A percentile compares a stretch with the other conserved stretches of the same genome.
These are phyloP conservation scores for Procambarus clarkii DNA, from an alignment of 1,140 invertebrate genomes.

Conservation along the genomic window DNA sequence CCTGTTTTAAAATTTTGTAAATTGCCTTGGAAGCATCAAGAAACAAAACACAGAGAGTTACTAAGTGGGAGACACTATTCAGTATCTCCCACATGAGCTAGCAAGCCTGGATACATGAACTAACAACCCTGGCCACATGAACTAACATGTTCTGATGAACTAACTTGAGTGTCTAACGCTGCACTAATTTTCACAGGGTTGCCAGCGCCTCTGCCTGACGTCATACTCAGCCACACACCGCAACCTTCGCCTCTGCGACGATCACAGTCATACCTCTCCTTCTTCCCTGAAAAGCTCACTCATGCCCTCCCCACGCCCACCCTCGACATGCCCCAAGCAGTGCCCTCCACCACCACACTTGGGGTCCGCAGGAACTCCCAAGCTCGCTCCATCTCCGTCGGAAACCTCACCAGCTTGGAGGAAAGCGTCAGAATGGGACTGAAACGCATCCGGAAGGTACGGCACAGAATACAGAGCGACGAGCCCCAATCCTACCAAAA, in stretches of 20 bases:
- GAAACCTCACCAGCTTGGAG: neutral
- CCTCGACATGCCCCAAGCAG: neutral
- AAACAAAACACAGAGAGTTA: too few relatives aligned
- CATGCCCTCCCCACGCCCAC: neutral
- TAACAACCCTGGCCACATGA: too few relatives aligned
- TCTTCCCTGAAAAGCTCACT: slow-evolving; percentile 40
- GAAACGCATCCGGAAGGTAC: slow-evolving; percentile 42
- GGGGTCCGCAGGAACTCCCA: neutral
- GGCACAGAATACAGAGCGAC: slow-evolving; percentile 6
- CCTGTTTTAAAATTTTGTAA: too few relatives aligned
- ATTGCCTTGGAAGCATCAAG: too few relatives aligned
- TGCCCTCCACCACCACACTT: neutral
- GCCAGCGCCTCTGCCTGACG: slow-evolving; percentile 38
- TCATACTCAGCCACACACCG: slow-evolving; percentile 53
- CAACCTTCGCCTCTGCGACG: slow-evolving; percentile 40
- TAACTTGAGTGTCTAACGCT: too few relatives aligned
- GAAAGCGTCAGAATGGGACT: slow-evolving; percentile 9
- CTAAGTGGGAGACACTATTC: too few relatives aligned
- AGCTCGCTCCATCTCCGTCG: neutral
- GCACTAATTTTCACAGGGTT: slow-evolving; percentile 14
- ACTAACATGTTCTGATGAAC: too few relatives aligned
- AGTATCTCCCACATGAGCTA: too few relatives aligned
- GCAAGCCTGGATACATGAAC: too few relatives aligned
- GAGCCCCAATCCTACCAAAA: neutral
- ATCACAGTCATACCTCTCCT: slow-evolving; percentile 47